A percentile compares a stretch with the other conserved stretches of the same genome.
Evolutionary conservation across 2,888 invertebrate species (phyloP).

Genomic region (Morpho deidamia): DNA sequence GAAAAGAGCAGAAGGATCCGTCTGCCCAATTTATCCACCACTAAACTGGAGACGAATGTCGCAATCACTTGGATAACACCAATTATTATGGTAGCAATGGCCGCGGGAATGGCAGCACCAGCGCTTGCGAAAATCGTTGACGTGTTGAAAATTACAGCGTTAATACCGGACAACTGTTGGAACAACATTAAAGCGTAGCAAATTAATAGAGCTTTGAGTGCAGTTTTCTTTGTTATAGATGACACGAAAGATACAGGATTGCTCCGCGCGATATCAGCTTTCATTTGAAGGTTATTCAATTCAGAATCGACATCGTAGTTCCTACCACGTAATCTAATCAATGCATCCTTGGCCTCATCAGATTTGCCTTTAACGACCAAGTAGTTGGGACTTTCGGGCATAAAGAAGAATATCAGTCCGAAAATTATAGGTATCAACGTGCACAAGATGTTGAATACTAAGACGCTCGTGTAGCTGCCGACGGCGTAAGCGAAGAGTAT

Average conservation of each 20-base stretch:
- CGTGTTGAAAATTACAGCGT: slow-evolving; percentile 90
- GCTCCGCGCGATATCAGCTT: slow-evolving; percentile 69
- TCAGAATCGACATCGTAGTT: slow-evolving; percentile 83
- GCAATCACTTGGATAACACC: slow-evolving; percentile 90
- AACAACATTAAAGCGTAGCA: slow-evolving; percentile 91
- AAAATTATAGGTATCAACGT: slow-evolving; percentile 83
- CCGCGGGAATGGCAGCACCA: slow-evolving; percentile 75
- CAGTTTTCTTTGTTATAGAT: slow-evolving; percentile 79
- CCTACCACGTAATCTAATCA: slow-evolving; percentile 86
- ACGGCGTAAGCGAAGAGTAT: slow-evolving; percentile 87
- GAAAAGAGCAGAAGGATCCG: slow-evolving; percentile 86
- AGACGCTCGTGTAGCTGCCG: slow-evolving; percentile 79
- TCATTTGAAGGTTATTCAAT: slow-evolving; percentile 77
- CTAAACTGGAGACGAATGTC: slow-evolving; percentile 84
- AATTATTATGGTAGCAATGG: slow-evolving; percentile 85
- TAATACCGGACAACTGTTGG: slow-evolving; percentile 92
- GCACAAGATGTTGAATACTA: slow-evolving; percentile 81
- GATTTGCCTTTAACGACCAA: slow-evolving; percentile 81
- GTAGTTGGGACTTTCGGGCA: slow-evolving; percentile 92
- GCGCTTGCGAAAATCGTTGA: slow-evolving; percentile 85
- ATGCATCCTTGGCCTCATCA: slow-evolving; percentile 82
- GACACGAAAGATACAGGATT: slow-evolving; percentile 75
- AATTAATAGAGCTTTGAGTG: slow-evolving; percentile 83
- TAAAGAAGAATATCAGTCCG: slow-evolving; percentile 84
- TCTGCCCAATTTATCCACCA: slow-evolving; percentile 90